Conservation (phyloP, 2,888 invertebrate species). For the Caenorhabditis angaria region DNA sequence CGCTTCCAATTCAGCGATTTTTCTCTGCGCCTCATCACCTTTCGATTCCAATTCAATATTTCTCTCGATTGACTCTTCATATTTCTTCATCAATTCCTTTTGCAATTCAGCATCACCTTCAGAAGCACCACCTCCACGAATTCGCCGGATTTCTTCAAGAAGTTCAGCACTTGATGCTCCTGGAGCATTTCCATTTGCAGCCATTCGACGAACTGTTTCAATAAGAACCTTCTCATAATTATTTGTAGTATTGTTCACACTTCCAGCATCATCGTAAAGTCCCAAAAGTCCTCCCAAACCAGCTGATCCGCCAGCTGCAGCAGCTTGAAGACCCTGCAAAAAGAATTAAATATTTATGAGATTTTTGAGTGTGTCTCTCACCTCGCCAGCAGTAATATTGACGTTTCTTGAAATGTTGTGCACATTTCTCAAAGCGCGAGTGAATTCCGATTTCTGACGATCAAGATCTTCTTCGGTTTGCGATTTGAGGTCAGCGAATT, state of each 20-base stretch:
- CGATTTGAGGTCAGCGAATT: conserved; percentile 64
- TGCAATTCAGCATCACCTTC: conserved; percentile 65
- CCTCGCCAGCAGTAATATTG: conserved; percentile 26
- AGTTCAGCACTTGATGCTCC: conserved; percentile 45
- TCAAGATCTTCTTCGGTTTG: conserved; percentile 61
- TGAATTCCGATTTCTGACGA: conserved; percentile 63
- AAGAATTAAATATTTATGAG: background rate
- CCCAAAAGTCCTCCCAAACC: conserved; percentile 15
- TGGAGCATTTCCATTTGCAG: conserved; percentile 34
- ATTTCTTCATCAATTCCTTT: conserved; percentile 70
- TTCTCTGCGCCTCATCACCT: conserved; percentile 66
- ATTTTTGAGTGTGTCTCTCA: background rate
- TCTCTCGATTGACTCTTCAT: conserved; percentile 70
- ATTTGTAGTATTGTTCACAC: conserved; percentile 47
- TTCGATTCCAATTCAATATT: conserved; percentile 70
- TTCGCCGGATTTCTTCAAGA: conserved; percentile 51
- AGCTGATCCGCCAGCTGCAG: conserved; percentile 15
- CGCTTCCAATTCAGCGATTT: conserved; percentile 67
- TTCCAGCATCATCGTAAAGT: conserved; percentile 34
- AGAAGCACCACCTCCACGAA: conserved; percentile 43
- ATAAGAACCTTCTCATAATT: conserved; percentile 61
- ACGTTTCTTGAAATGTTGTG: conserved; percentile 39
- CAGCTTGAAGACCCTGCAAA: background rate
- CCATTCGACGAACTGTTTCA: conserved; percentile 58
- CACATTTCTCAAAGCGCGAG: conserved; percentile 57